Evolutionary conservation across 2,113 vertebrate genomes (phyloP), one percentile per base, ranked within the genome.

Genomic region (Gambusia holbrooki): DNA sequence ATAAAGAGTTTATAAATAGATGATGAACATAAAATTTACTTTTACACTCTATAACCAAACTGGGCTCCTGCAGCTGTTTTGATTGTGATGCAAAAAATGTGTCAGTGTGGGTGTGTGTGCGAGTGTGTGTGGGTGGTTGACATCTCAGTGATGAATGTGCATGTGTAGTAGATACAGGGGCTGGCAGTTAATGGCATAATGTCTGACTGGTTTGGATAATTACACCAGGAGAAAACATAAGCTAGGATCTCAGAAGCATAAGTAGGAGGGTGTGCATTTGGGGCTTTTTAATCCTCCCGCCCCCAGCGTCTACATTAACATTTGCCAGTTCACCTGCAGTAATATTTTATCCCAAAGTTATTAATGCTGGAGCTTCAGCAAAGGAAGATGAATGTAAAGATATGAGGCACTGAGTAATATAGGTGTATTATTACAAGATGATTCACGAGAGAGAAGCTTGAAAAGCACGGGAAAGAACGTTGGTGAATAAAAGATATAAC

Each of bases 121-220:
- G 58, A 54, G 30, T 73, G 12, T 73, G 12, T 51, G 14, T 63
- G 40, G 54, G 66, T 70, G 22, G 29, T 51, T 48, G 67, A 27
- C 13, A 27, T 62, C 14, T 64, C 27, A 68, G 32, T 40, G 11
- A 35, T 64, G 62, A 17, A 48, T 79, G 62, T 71, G 42, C 40
- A 7, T 40, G 74, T 14, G 76, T 79, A 75, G 76, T 88, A 76
- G 84, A 83, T 80, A 66, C 27, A 63, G 25, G 68, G 72, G 76
- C 15, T 77, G 77, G 64, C 67, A 83, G 84, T 76, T 82, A 87
- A 79, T 48, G 0, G 25, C n/a, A 28, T 45, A 29, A 69, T 62
- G 17, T 86, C 74, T 75, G 77, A 32, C 81, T 77, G 77, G 63
- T 76, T 85, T 66, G 61, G 71, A 75, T 81, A 87, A 89, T 83